Percentiles rank a stretch among this genome's conserved stretches.
Evolutionary conservation across 2,113 vertebrate genomes (phyloP).

Genomic region (Neogale vison): DNA sequence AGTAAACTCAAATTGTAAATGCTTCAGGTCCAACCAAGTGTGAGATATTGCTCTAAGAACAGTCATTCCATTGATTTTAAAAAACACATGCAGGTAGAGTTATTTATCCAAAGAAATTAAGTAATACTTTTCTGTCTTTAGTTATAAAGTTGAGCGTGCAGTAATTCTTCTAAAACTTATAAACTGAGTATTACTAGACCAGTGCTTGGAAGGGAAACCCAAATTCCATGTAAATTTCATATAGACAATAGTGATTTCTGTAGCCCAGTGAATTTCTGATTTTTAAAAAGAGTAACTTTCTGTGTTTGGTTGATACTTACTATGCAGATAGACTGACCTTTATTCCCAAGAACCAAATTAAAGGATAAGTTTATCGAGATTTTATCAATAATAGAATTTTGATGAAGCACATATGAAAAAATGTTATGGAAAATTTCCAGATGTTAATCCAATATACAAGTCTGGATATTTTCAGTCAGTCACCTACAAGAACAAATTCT

Average conservation of each 20-base stretch:
- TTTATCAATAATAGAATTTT: neutral
- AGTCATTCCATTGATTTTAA: slow-evolving; percentile 53
- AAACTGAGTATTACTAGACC: neutral
- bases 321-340: neutral
- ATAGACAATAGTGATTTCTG: neutral
- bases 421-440: neutral
- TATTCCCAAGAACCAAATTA: neutral
- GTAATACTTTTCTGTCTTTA: neutral
- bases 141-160: neutral
- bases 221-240: neutral
- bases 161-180: neutral
- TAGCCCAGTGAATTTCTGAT: neutral
- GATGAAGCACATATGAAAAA: neutral
- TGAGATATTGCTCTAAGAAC: slow-evolving; percentile 47
- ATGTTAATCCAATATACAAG: neutral
- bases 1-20: slow-evolving; percentile 51
- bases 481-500: neutral
- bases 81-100: neutral
- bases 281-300: neutral
- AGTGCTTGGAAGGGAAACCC: neutral
- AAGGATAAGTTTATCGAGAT: neutral
- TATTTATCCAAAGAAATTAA: slow-evolving; percentile 36
- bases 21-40: slow-evolving; percentile 26
- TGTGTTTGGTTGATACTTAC: neutral
- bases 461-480: neutral